These are phyloP conservation scores for Gryllus longicercus DNA, from an alignment of 2,888 invertebrate genomes.

Conservation along the genomic window DNA sequence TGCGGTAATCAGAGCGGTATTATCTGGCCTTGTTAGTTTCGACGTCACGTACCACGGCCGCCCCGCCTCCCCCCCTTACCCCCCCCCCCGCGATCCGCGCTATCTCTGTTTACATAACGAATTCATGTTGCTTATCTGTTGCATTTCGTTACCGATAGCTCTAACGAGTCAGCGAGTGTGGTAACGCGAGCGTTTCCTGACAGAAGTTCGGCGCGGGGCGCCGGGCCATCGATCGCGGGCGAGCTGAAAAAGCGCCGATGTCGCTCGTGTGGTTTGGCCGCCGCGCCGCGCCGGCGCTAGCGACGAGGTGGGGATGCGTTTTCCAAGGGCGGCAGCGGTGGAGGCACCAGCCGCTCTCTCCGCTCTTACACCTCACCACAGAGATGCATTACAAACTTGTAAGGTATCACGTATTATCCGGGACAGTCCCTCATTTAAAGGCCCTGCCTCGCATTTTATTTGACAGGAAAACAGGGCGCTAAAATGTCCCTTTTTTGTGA, in stretches of 20 bases:
- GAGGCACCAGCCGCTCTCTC: no score
- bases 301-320: no score
- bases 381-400: no score
- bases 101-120: conserved; percentile 17
- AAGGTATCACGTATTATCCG: no score
- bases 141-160: conserved; percentile 5
- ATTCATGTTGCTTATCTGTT: conserved; percentile 17
- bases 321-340: no score
- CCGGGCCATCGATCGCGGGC: not conserved
- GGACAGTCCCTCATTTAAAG: no score
- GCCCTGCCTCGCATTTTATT: no score
- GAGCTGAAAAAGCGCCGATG: not conserved
- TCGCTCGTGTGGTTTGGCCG: no score
- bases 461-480: no score
- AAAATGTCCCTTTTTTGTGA: no score
- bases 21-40: conserved; percentile 17
- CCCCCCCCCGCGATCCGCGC: not conserved
- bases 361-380: no score
- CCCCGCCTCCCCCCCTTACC: not conserved
- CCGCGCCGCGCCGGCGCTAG: no score
- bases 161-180: not conserved
- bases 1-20: conserved; percentile 6
- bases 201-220: not conserved
- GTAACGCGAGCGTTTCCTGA: not conserved
- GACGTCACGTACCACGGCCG: not conserved